Percentiles rank a stretch among this genome's conserved stretches.
Evolutionary conservation across 1,140 invertebrate genomes (phyloP).

Genomic region (Magallana ariakensis): DNA sequence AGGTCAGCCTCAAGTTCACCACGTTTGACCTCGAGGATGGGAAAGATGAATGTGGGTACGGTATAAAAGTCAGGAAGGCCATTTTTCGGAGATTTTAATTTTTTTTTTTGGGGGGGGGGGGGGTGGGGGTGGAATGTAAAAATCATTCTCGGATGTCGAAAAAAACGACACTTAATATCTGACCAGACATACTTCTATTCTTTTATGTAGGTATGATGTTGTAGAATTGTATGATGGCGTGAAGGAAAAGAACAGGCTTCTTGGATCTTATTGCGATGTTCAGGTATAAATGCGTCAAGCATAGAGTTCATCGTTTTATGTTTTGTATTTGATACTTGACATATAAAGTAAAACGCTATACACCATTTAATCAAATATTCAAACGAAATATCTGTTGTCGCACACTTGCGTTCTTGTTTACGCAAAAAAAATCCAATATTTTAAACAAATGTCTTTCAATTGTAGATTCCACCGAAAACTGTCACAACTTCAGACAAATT

Average conservation of each 20-base stretch:
- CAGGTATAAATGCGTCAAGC: neutral
- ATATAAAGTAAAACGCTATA: neutral
- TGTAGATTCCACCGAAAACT: neutral
- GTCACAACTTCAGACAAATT: neutral
- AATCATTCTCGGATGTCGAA: neutral
- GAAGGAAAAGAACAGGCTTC: neutral
- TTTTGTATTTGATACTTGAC: neutral
- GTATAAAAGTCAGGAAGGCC: neutral
- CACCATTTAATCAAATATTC: no score
- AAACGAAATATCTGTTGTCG: no score
- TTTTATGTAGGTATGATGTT: constrained; percentile 27
- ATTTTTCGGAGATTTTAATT: no score
- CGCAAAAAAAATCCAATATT: no score
- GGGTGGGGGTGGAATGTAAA: no score
- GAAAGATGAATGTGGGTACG: constrained; percentile 4
- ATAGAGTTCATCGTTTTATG: neutral
- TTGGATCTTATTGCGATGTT: neutral
- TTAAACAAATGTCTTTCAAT: neutral
- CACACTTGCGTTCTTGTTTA: no score
- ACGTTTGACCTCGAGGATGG: constrained; percentile 27
- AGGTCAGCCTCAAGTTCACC: neutral
- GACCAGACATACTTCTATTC: neutral
- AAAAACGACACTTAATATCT: neutral
- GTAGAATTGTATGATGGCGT: constrained; percentile 26
- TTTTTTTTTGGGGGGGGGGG: no score